phyloP scores from a whole-genome alignment of 2,888 invertebrate species.

The Oxystoma pomonae region DNA sequence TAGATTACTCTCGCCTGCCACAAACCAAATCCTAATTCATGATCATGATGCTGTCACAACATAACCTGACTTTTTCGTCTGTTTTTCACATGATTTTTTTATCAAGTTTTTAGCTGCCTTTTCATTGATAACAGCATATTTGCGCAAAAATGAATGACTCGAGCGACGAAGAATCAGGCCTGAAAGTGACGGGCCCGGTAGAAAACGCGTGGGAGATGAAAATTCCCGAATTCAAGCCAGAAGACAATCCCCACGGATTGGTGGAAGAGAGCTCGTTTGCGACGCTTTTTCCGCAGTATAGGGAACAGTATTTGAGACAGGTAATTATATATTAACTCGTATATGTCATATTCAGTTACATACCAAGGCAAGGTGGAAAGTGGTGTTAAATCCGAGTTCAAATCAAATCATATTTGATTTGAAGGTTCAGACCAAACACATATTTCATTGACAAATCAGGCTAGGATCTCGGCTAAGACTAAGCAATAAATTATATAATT shows the following conservation, averaged over 20 bases:
- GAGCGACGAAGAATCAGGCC: conserved; percentile 28
- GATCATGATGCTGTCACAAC: too few relatives aligned
- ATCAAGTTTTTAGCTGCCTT: not conserved
- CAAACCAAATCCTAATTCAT: too few relatives aligned
- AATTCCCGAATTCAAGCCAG: conserved; percentile 81
- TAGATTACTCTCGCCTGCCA: too few relatives aligned
- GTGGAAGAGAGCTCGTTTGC: conserved; percentile 95
- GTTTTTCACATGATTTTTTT: not conserved
- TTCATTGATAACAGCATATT: not conserved
- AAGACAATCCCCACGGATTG: conserved; percentile 85
- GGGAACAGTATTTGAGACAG: conserved; percentile 91
- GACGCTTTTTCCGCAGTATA: conserved; percentile 93
- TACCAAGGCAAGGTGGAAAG: too few relatives aligned
- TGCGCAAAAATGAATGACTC: conserved; percentile 24
- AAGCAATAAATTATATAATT: too few relatives aligned
- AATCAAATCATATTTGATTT: too few relatives aligned
- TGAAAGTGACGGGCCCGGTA: conserved; percentile 54
- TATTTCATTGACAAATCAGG: too few relatives aligned
- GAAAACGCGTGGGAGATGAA: conserved; percentile 85
- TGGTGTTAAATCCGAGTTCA: too few relatives aligned
- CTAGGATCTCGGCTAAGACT: too few relatives aligned
- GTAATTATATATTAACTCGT: too few relatives aligned
- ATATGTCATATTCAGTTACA: too few relatives aligned
- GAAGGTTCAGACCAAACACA: too few relatives aligned
- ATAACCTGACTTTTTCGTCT: not conserved